A percentile compares a stretch with the other conserved stretches of the same genome.
phyloP scores from a whole-genome alignment of 1,140 invertebrate species.

The Ylistrum balloti region DNA sequence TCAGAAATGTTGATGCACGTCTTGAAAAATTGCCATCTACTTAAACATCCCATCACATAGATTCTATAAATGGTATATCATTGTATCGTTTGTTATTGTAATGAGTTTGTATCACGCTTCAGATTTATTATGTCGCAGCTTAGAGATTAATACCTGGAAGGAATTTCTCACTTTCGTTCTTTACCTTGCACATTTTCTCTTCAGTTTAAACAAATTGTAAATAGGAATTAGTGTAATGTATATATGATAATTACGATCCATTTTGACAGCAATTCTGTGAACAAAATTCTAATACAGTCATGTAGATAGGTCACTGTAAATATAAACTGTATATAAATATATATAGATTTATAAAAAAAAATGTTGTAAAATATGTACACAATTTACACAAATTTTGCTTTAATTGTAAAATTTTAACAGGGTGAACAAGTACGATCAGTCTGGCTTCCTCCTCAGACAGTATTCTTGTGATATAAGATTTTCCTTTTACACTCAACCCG shows the following conservation, averaged over 20 bases:
- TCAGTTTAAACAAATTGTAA: neutral
- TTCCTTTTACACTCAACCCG: no score
- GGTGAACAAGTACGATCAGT: neutral
- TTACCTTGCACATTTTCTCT: neutral
- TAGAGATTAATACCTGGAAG: no score
- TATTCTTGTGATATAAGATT: no score
- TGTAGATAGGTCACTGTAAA: neutral
- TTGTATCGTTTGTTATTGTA: no score
- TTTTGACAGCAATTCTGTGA: neutral
- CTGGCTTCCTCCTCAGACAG: neutral
- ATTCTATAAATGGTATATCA: no score
- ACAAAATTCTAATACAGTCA: neutral
- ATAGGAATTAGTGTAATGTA: neutral
- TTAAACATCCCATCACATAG: no score
- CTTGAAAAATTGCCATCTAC: no score
- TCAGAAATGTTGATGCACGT: no score
- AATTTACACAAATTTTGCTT: neutral
- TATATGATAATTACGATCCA: neutral
- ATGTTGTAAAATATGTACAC: neutral
- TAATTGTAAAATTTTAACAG: neutral
- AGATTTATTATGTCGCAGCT: no score
- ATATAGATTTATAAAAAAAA: conserved; percentile 14
- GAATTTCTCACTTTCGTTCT: no score
- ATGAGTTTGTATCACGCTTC: no score
- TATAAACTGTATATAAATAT: neutral